Base-by-base conservation (phyloP, 2,113 vertebrate genomes). In the Telmatochromis brichardi region DNA sequence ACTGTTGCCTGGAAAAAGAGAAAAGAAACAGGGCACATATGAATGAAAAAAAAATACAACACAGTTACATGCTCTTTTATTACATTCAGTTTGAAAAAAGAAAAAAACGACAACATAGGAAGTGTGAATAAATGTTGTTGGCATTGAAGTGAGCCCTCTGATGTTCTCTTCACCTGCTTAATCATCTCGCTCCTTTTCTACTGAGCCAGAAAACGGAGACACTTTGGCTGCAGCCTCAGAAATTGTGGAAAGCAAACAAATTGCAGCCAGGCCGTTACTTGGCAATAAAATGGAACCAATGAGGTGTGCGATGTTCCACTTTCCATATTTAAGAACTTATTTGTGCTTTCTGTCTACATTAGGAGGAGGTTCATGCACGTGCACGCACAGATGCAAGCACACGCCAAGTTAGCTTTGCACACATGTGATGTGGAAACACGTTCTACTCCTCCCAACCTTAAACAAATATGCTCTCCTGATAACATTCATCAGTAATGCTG, bases 1-100 rank as follows among this genome's bases (percentile, higher is more conserved):
- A 95, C 90, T 96, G 96, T 65, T 97, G 94, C 76, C 98, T 99
- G 79, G 12, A 92, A 80, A 26, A 88, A 58, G 63, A 45, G 76
- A 73, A 23, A 26, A 80, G 76, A 81, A 28, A 40, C 21, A 84
- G 84, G 80, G 26, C 10, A 51, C 12, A 58, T 28, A 51, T 81
- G 50, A 82, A 86, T 84, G 4, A 15, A 71, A 89, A 71, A 71
- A 53, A 37, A 21, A 68, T 13, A 37, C n/a, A 68, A 82, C 47
- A 65, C 33, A 37, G 42, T 19, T 78, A n/a, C 15, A 50, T 2
- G 15, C 42, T 50, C 45, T 78, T 51, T 19, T 13, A 6, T 78
- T 28, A n/a, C 26, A 19, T 31, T 50, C 9, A n/a, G 45, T 8
- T 28, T 17, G 23, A 11, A 8, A 31, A 15, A 7, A 58, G 4